These are phyloP conservation scores for Sweltsa coloradensis DNA, from an alignment of 1,140 invertebrate species.

Conservation along the genomic window DNA sequence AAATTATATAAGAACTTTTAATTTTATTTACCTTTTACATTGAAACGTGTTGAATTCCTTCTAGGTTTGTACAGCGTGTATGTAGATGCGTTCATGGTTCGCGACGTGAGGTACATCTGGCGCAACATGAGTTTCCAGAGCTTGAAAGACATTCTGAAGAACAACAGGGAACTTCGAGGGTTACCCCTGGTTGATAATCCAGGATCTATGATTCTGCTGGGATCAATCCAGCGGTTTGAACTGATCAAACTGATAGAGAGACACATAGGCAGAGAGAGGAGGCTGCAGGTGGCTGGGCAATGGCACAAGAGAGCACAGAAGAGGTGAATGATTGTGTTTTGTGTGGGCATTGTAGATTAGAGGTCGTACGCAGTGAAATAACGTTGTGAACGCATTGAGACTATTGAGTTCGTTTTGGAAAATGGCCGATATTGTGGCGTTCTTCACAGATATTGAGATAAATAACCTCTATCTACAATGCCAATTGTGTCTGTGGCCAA, in stretches of 20 bases:
- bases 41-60: too few species aligned
- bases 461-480: too few species aligned
- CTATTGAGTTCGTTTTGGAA: too few species aligned
- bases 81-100: slow-evolving; percentile 94
- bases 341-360: neutral
- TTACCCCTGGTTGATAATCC: slow-evolving; percentile 86
- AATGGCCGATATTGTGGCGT: too few species aligned
- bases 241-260: slow-evolving; percentile 78
- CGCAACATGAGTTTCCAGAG: slow-evolving; percentile 80
- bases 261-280: slow-evolving; percentile 72
- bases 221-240: slow-evolving; percentile 83
- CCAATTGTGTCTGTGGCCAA: too few species aligned
- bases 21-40: too few species aligned
- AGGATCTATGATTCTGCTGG: slow-evolving; percentile 87
- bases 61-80: slow-evolving; percentile 84
- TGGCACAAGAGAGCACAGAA: slow-evolving; percentile 50
- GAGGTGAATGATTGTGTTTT: slow-evolving; percentile 26
- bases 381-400: too few species aligned
- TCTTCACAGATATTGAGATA: too few species aligned
- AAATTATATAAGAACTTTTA: too few species aligned
- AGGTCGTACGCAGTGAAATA: neutral
- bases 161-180: slow-evolving; percentile 48
- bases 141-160: slow-evolving; percentile 53
- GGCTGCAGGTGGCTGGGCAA: slow-evolving; percentile 60
- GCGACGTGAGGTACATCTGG: slow-evolving; percentile 84